A percentile compares a stretch with the other conserved stretches of the same genome.
These are phyloP conservation scores for Periophthalmus modestus DNA, from an alignment of 2,113 vertebrate genomes.

Conservation along the genomic window DNA sequence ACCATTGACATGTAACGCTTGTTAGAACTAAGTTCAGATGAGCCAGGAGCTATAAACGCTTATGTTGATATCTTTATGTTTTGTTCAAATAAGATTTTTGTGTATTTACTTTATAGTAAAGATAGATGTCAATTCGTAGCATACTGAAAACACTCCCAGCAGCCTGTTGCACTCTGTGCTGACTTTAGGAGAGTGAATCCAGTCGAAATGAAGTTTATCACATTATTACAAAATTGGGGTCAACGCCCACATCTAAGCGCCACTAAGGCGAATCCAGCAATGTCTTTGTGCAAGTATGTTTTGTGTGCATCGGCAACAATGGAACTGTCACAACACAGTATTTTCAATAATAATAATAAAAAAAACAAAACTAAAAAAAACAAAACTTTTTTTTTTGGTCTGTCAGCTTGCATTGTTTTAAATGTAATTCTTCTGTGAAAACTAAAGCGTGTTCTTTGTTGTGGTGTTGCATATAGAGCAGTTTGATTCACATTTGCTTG, in stretches of 20 bases:
- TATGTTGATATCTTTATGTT: conserved; percentile 70
- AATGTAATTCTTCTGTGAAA: conserved; percentile 81
- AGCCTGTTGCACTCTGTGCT: conserved; percentile 70
- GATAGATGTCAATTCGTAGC: conserved; percentile 74
- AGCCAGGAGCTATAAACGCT: conserved; percentile 68
- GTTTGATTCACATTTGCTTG: conserved; percentile 81
- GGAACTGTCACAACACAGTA: conserved; percentile 80
- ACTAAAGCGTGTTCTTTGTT: conserved; percentile 78
- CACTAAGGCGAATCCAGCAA: conserved; percentile 73
- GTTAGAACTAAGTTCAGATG: conserved; percentile 70
- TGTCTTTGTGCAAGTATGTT: conserved; percentile 82
- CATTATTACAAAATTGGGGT: conserved; percentile 68
- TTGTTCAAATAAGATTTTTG: conserved; percentile 64
- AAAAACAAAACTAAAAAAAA: conserved; percentile 77
- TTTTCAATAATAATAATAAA: conserved; percentile 78
- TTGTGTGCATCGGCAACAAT: conserved; percentile 80
- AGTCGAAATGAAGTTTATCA: conserved; percentile 70
- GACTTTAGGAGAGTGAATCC: conserved; percentile 60
- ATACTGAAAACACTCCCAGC: conserved; percentile 63
- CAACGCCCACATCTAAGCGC: conserved; percentile 61
- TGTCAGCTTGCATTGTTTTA: conserved; percentile 83
- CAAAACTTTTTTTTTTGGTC: conserved; percentile 63
- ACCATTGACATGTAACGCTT: conserved; percentile 76
- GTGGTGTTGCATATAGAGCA: conserved; percentile 82
- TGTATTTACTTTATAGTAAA: conserved; percentile 75